These are phyloP conservation scores for Yponomeuta malinellus DNA, from an alignment of 2,888 invertebrate genomes.

Conservation along the genomic window DNA sequence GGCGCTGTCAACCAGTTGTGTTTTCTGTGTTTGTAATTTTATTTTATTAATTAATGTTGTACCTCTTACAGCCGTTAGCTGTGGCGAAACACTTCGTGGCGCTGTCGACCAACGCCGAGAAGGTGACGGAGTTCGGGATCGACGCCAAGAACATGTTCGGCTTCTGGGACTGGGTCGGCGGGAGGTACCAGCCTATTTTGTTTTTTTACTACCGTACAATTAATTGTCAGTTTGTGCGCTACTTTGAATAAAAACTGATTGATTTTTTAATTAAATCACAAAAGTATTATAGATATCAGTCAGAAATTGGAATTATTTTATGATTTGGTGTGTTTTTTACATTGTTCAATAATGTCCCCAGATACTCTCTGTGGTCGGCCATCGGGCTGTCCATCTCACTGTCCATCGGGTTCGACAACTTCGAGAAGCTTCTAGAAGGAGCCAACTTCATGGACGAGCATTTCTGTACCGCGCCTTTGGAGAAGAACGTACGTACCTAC, in stretches of 20 bases:
- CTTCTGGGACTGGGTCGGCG: constrained; percentile 99
- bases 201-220: too few species aligned
- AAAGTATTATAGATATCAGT: too few species aligned
- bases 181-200: constrained; percentile 75
- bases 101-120: constrained; percentile 94
- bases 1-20: constrained; percentile 93
- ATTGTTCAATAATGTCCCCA: constrained; percentile 9
- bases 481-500: constrained; percentile 85
- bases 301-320: too few species aligned
- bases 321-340: not conserved
- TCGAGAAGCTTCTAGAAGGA: constrained; percentile 92
- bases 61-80: too few species aligned
- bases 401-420: constrained; percentile 95
- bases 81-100: constrained; percentile 84
- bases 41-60: not conserved
- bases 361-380: constrained; percentile 97
- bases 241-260: too few species aligned
- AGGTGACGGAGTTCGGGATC: constrained; percentile 98
- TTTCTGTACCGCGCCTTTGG: constrained; percentile 89
- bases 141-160: constrained; percentile 98
- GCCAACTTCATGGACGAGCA: constrained; percentile 97
- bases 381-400: constrained; percentile 98
- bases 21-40: not conserved
- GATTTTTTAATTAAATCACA: too few species aligned
- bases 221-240: too few species aligned